Conservation (phyloP, 2,888 invertebrate species). For the Timandra comae region DNA sequence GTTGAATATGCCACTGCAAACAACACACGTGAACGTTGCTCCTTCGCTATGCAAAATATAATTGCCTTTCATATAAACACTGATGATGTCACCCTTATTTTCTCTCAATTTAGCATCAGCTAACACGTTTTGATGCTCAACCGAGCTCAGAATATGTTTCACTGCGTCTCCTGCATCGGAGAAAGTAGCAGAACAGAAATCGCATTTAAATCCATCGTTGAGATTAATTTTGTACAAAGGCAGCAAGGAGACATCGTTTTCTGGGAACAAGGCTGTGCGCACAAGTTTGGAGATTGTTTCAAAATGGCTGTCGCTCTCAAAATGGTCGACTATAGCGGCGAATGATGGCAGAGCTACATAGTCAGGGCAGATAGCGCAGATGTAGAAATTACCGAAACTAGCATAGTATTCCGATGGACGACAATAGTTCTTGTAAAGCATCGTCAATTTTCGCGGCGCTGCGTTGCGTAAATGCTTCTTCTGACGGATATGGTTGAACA, state of each 20-base stretch:
- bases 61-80: conserved; percentile 62
- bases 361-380: conserved; percentile 56
- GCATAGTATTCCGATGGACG: conserved; percentile 64
- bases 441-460: conserved; percentile 53
- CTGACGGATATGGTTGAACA: conserved; percentile 68
- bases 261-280: conserved; percentile 44
- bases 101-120: conserved; percentile 37
- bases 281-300: conserved; percentile 53
- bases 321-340: conserved; percentile 60
- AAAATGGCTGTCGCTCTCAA: conserved; percentile 53
- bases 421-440: conserved; percentile 61
- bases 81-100: conserved; percentile 60
- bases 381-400: conserved; percentile 65
- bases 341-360: conserved; percentile 59
- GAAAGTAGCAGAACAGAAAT: conserved; percentile 43
- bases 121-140: conserved; percentile 48
- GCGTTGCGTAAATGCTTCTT: conserved; percentile 68
- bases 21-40: conserved; percentile 43
- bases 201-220: conserved; percentile 38
- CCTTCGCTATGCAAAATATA: conserved; percentile 60
- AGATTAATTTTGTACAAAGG: conserved; percentile 40
- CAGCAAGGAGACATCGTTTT: conserved; percentile 35
- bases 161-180: conserved; percentile 38
- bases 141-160: conserved; percentile 44
- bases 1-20: conserved; percentile 51